phyloP scores from a whole-genome alignment of 2,113 vertebrate genomes.

The Perca flavescens region DNA sequence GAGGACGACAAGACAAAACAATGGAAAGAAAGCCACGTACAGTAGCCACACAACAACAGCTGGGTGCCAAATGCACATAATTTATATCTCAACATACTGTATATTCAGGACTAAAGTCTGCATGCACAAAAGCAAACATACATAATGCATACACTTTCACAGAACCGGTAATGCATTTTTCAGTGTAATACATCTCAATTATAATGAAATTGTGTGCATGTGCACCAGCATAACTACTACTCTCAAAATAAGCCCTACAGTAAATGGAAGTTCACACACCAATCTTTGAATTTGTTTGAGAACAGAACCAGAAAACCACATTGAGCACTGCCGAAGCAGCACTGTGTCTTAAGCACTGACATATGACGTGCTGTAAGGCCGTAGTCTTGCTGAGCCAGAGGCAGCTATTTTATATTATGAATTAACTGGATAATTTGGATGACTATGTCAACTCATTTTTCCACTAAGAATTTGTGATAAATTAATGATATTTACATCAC shows the following conservation, averaged over 20 bases:
- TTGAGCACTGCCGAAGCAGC: slow-evolving; percentile 14
- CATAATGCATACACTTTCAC: slow-evolving; percentile 12
- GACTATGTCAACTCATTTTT: neutral
- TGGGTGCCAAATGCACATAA: slow-evolving; percentile 1
- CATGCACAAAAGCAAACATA: slow-evolving; percentile 13
- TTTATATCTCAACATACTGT: slow-evolving; percentile 1
- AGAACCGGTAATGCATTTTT: slow-evolving; percentile 26
- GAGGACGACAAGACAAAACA: neutral
- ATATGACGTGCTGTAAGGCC: neutral
- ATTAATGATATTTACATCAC: neutral
- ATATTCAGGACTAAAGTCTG: neutral
- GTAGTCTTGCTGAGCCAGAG: neutral
- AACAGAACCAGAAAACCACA: slow-evolving; percentile 6
- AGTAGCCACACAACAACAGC: neutral
- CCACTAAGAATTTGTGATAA: neutral
- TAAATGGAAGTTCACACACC: slow-evolving; percentile 13
- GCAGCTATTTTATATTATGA: neutral
- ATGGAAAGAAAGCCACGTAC: neutral
- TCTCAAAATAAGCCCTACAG: neutral
- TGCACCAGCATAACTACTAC: slow-evolving; percentile 7
- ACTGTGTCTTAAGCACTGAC: neutral
- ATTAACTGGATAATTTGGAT: neutral
- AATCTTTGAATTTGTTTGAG: slow-evolving; percentile 12
- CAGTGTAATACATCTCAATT: slow-evolving; percentile 18
- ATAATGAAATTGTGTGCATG: neutral